A percentile compares a stretch with the other conserved stretches of the same genome.
These are phyloP conservation scores for Acanthiza pusilla DNA, from an alignment of 2,797 vertebrate genomes.

Conservation along the genomic window DNA sequence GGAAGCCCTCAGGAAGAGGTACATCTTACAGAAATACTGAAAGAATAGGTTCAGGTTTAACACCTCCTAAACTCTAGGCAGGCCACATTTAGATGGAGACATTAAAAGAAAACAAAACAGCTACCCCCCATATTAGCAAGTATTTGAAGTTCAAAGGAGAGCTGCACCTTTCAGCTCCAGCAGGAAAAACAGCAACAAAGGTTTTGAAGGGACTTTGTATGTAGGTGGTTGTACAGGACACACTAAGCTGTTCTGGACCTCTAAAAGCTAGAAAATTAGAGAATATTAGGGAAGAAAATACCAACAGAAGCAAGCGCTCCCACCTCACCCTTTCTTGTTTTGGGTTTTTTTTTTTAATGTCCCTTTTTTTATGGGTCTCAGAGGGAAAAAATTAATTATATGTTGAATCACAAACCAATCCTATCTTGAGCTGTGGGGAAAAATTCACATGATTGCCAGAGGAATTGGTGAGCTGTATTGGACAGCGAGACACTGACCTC, in stretches of 20 bases:
- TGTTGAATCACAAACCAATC: neutral
- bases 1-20: neutral
- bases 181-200: neutral
- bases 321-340: neutral
- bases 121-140: rapidly evolving
- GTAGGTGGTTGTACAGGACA: neutral
- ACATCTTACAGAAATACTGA: neutral
- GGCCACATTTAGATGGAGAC: neutral
- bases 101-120: neutral
- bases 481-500: neutral
- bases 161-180: neutral
- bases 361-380: neutral
- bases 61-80: neutral
- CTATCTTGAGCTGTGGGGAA: neutral
- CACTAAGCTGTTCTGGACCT: neutral
- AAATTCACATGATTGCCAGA: neutral
- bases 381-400: neutral
- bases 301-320: neutral
- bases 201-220: neutral
- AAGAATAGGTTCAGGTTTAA: neutral
- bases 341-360: neutral
- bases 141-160: neutral
- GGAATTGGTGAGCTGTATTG: neutral
- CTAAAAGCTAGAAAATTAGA: neutral
- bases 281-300: neutral